These are phyloP conservation scores for Sericinus montela DNA, from an alignment of 2,888 invertebrate species.

Conservation along the genomic window DNA sequence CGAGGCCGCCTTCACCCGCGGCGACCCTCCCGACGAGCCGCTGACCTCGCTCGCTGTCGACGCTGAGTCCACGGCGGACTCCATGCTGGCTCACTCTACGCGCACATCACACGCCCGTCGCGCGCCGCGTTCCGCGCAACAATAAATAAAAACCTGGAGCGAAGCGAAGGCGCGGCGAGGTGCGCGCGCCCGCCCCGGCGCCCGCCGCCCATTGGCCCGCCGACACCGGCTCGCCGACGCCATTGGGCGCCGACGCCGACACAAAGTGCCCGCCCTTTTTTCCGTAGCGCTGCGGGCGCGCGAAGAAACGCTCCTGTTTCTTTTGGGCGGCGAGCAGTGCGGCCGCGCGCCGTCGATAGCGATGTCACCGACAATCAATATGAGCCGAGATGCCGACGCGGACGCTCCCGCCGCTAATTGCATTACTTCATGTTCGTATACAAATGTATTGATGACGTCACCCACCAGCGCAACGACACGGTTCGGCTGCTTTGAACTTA, in stretches of 20 bases:
- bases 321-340: conserved; percentile 77
- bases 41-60: conserved; percentile 77
- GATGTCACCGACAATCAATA: conserved; percentile 84
- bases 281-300: conserved; percentile 70
- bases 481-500: neutral
- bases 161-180: conserved; percentile 76
- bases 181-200: conserved; percentile 71
- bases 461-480: neutral
- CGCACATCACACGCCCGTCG: conserved; percentile 81
- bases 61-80: conserved; percentile 80
- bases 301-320: conserved; percentile 80
- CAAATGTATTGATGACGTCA: conserved; percentile 16
- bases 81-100: conserved; percentile 66
- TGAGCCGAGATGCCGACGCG: conserved; percentile 62
- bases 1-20: conserved; percentile 70
- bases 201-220: conserved; percentile 64
- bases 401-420: conserved; percentile 20
- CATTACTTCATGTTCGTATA: conserved; percentile 11
- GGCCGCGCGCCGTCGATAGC: conserved; percentile 74
- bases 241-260: conserved; percentile 58
- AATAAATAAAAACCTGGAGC: conserved; percentile 85
- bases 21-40: conserved; percentile 75
- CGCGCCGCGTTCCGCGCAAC: conserved; percentile 84
- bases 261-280: conserved; percentile 74
- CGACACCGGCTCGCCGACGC: conserved; percentile 37